Evolutionary conservation across 1,140 invertebrate genomes (phyloP), one percentile per base, ranked within the genome.

Genomic region (Hesperophylax magnus): DNA sequence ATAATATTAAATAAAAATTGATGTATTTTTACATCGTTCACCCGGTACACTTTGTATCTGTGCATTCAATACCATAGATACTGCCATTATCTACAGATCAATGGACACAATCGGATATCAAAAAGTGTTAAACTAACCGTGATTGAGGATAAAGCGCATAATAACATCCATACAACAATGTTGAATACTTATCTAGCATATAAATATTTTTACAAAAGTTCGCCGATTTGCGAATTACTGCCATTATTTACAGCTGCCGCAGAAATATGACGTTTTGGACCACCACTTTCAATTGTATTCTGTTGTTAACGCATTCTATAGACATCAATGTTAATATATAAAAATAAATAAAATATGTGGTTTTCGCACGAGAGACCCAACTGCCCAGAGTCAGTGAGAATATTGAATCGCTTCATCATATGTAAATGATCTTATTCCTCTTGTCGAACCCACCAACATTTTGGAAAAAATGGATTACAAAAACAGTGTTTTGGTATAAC

Each of bases 81-180:
- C 24, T 61, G 2, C 14, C 7, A 61, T 61, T 61, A 61, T 61
- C 31, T 34, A 77, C 47, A 77, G 80, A 77, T 81, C 80, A 69
- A 78, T 74, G 77, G 34, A 69, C 69, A 69, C 76, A 74, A 81
- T 81, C 80, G 54, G 65, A 58, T 69, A 71, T 52, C 67, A 65
- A 54, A 72, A 78, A 77, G 77, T 63, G 76, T 63, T 82, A 79
- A 82, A 82, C 81, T 82, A 82, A 78, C 76, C 81, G 71, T 78
- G 53, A 67, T 47, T 31, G 39, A 47, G 39, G 39, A 47, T 72
- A 53, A 72, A 52, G 69, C 69, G 17, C n/a, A 61, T 60, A 72
- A 79, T 69, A 58, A 69, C 77, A 61, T 39, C 27, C 31, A 11
- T 2, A 11, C 11, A 47, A 47, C 39, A 47, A 47, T 47, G 39